Percentiles rank a stretch among this genome's conserved stretches.
Evolutionary conservation across 2,113 vertebrate genomes (phyloP).

Genomic region (Rhegmatorhina hoffmannsi): DNA sequence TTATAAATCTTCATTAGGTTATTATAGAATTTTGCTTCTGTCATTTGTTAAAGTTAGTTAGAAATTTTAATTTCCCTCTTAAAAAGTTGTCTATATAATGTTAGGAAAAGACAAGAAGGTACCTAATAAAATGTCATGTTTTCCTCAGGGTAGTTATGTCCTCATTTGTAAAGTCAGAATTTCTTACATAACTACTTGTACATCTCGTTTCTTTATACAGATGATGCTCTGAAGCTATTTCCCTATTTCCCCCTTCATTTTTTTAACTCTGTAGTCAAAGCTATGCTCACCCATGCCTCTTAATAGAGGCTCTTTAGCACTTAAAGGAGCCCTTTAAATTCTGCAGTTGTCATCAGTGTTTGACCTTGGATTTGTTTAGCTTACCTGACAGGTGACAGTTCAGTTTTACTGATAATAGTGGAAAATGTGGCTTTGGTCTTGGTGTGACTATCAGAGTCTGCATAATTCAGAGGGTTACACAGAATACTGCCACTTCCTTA

Average conservation of each 20-base stretch:
- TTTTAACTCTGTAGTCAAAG: neutral
- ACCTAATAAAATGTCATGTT: neutral
- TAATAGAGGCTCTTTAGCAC: neutral
- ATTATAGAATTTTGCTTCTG: neutral
- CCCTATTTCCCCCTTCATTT: neutral
- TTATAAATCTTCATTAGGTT: conserved; percentile 26
- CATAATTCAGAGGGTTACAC: neutral
- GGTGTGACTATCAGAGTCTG: neutral
- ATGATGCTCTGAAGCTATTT: neutral
- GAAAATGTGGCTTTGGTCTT: neutral
- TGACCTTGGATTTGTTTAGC: neutral
- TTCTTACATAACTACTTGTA: neutral
- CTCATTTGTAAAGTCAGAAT: neutral
- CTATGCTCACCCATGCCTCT: neutral
- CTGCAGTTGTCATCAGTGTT: neutral
- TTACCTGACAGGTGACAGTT: neutral
- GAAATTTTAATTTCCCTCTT: neutral
- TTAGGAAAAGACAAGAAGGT: neutral
- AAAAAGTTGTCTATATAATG: neutral
- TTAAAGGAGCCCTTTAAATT: neutral
- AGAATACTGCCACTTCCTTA: neutral
- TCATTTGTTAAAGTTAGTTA: neutral
- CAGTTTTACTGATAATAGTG: neutral
- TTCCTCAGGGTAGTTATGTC: neutral
- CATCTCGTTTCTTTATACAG: neutral